Evolutionary conservation across 2,113 vertebrate species (phyloP), one percentile per base, ranked within the genome.

Genomic region (Coturnix japonica): DNA sequence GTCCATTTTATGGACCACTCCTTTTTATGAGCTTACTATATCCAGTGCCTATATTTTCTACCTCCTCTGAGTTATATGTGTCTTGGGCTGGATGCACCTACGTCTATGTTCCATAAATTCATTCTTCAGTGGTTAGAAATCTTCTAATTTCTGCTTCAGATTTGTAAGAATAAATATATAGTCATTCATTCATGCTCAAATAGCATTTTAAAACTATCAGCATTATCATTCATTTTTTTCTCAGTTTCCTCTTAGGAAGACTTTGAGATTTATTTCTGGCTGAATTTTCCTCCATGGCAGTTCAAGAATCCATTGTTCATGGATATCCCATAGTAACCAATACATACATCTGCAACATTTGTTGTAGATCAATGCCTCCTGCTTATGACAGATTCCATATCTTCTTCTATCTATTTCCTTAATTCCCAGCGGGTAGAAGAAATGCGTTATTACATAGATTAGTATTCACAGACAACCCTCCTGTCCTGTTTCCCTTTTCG

Each of bases 101-200:
- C 23, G 43, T 76, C 59, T 25, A 35, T 85, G 39, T 76, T 82
- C 56, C 49, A 80, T 60, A 89, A 94, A 76, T 75, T 84, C 7
- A 51, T 84, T 94, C 31, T 82, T 90, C 49, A 9, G 35, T 70
- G 44, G 75, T 47, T 79, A 90, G 66, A 91, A 93, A 47, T 61
- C 39, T 92, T 81, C 14, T 79, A n/a, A 13, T 41, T 28, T 67
- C 65, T 87, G 54, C 72, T 82, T 93, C 79, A 71, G 72, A 76
- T 80, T 79, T 85, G 43, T 14, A 66, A 33, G 21, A 39, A 18
- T 54, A 75, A 71, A 66, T 71, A 49, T 93, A 51, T 16, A 66
- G 11, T 30, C 73, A 71, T 71, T 92, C 2, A 35, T 72, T 92
- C 83, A 85, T 75, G 30, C 23, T 90, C 61, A 75, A 57, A 89